These are phyloP conservation scores for Poicephalus gulielmi DNA, from an alignment of 2,113 vertebrate species.

Conservation along the genomic window DNA sequence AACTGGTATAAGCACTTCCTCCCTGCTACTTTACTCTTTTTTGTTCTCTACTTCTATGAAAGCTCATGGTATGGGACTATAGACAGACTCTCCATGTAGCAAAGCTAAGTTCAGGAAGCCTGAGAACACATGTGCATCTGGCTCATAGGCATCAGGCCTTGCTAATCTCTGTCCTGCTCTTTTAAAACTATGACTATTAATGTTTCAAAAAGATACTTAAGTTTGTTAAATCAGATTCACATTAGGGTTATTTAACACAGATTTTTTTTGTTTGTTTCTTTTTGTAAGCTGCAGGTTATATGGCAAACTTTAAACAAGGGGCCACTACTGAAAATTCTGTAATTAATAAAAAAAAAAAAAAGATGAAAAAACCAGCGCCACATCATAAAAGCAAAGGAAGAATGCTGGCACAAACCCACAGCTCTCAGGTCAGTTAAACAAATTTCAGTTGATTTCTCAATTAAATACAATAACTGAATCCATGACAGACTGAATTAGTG, in stretches of 20 bases:
- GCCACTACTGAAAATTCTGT: background rate
- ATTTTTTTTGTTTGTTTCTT: background rate
- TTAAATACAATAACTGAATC: background rate
- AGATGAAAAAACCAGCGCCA: background rate
- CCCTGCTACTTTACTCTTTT: background rate
- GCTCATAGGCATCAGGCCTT: fast-evolving
- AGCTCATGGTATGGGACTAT: background rate
- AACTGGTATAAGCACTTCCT: background rate
- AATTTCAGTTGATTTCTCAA: background rate
- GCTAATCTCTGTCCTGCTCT: background rate
- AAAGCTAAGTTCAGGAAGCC: background rate
- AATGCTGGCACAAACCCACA: background rate
- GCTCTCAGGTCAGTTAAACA: background rate
- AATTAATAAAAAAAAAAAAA: background rate
- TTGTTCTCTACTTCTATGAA: background rate
- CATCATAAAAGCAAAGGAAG: background rate
- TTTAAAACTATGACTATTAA: background rate
- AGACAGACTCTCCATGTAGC: background rate
- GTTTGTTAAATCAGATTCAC: background rate
- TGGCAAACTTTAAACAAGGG: background rate
- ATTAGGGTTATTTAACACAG: background rate
- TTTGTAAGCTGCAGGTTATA: background rate
- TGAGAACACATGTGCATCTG: background rate
- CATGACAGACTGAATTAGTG: background rate
- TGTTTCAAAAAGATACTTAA: background rate